Evolutionary conservation across 2,113 vertebrate genomes (phyloP).

Genomic region (Centropristis striata): DNA sequence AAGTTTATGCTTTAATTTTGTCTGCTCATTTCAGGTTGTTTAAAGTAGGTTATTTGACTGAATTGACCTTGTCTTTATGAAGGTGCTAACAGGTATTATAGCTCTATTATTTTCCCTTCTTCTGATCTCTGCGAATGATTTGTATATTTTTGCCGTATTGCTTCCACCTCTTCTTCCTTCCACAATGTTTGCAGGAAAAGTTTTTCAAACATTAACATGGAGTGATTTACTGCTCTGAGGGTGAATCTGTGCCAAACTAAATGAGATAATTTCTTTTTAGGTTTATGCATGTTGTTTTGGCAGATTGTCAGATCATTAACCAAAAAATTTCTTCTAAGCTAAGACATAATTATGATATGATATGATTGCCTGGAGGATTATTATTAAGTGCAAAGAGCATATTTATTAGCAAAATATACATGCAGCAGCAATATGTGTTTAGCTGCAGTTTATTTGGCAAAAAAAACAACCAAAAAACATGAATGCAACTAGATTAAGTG

Average conservation of each 20-base stretch:
- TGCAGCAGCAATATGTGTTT: background rate
- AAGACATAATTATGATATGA: background rate
- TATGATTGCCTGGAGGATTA: background rate
- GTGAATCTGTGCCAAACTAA: background rate
- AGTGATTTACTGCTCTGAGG: background rate
- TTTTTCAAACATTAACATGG: conserved; percentile 6
- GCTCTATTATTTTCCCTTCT: background rate
- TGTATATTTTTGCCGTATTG: background rate
- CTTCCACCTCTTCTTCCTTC: conserved; percentile 3
- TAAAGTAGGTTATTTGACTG: background rate
- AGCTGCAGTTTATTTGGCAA: background rate
- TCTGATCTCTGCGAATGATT: background rate
- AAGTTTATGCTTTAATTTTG: too few species aligned
- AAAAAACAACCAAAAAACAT: background rate
- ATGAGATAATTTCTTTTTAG: background rate
- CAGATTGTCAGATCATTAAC: background rate
- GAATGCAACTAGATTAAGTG: background rate
- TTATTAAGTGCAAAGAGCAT: background rate
- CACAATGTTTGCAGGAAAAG: background rate
- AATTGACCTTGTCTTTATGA: background rate
- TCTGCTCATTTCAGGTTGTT: background rate
- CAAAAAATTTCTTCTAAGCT: background rate
- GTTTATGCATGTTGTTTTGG: background rate
- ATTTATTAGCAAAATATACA: background rate
- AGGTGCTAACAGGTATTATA: background rate